Evolutionary conservation across 2,888 invertebrate species (phyloP).

Genomic region (Leptinotarsa tumamoca): DNA sequence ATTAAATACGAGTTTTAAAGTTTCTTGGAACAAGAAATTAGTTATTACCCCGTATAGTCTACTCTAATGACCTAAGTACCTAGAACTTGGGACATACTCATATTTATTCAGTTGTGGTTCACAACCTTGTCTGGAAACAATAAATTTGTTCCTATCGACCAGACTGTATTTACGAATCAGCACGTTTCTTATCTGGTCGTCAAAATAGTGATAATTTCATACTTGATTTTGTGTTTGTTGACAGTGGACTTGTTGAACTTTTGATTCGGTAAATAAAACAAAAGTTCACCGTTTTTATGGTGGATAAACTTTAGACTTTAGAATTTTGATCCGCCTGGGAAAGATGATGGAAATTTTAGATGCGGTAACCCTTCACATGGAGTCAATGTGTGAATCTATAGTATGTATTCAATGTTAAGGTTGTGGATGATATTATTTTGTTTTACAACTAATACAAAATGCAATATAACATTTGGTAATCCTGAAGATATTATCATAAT

Average conservation of each 20-base stretch:
- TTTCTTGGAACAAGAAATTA: too few species aligned
- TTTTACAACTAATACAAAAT: too few species aligned
- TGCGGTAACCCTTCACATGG: not conserved
- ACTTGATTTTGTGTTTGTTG: constrained; percentile 3
- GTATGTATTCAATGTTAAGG: not conserved
- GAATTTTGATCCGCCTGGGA: not conserved
- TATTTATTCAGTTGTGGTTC: too few species aligned
- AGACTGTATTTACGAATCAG: not conserved
- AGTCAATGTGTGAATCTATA: not conserved
- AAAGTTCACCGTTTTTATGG: not conserved
- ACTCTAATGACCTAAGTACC: too few species aligned
- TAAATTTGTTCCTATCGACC: not conserved
- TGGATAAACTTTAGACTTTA: not conserved
- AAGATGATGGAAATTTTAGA: not conserved
- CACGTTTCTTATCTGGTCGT: not conserved
- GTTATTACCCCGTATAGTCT: too few species aligned
- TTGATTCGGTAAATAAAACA: not conserved
- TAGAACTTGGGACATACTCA: too few species aligned
- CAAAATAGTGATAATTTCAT: not conserved
- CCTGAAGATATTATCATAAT: too few species aligned
- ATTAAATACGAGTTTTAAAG: too few species aligned
- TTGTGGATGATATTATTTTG: not conserved
- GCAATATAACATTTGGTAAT: too few species aligned
- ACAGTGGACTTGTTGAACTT: constrained; percentile 4
- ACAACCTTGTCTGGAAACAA: too few species aligned